A percentile compares a stretch with the other conserved stretches of the same genome.
Evolutionary conservation across 2,888 invertebrate genomes (phyloP).

Genomic region (Eutolmus rufibarbis): DNA sequence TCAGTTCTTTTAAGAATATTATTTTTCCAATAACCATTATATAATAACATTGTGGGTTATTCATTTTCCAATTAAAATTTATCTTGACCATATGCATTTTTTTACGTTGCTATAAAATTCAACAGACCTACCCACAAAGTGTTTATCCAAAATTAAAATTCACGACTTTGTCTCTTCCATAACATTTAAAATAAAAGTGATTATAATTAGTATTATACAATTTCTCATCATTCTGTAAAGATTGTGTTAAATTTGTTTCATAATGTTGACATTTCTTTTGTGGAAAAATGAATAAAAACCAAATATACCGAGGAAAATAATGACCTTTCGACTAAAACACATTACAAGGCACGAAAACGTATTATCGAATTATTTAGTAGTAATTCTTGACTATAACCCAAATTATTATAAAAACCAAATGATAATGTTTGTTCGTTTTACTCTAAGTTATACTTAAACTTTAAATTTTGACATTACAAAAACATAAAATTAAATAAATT

Average conservation of each 20-base stretch:
- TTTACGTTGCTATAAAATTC: too few relatives aligned
- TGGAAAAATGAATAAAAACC: neutral
- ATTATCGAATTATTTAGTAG: neutral
- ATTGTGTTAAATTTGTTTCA: neutral
- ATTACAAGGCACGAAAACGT: slow-evolving; percentile 11
- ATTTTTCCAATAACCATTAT: neutral
- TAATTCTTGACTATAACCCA: neutral
- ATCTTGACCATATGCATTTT: too few relatives aligned
- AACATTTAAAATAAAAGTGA: neutral
- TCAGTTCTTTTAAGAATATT: neutral
- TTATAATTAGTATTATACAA: neutral
- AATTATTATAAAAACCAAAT: slow-evolving; percentile 17
- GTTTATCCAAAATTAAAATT: neutral
- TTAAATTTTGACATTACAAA: slow-evolving; percentile 7
- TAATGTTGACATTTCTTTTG: neutral
- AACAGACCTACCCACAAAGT: neutral
- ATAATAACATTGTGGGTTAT: neutral
- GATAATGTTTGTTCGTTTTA: neutral
- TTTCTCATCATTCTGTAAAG: slow-evolving; percentile 17
- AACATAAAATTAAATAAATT: slow-evolving; percentile 13
- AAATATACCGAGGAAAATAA: slow-evolving; percentile 10
- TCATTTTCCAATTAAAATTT: neutral
- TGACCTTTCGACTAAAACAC: slow-evolving; percentile 17
- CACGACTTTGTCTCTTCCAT: neutral
- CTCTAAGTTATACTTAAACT: neutral